Evolutionary conservation across 2,888 invertebrate species (phyloP), one percentile per base, ranked within the genome.

Genomic region (Noctua comes): DNA sequence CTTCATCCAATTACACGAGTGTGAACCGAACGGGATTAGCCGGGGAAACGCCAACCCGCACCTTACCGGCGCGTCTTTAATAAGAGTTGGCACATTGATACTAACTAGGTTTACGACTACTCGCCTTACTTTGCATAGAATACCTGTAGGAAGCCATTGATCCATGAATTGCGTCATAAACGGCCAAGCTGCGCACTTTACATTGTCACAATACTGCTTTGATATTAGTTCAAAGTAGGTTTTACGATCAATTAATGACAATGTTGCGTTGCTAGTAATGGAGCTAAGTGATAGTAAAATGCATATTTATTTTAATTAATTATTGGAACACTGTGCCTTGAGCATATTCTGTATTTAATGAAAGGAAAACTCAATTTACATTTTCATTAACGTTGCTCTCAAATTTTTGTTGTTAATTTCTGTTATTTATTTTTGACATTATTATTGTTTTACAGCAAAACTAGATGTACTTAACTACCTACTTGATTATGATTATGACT

Each of bases 1-100:
- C 94, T 95, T 95, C 94, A 96, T 96, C 95, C 96, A 95, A 96
- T 96, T 96, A 96, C 93, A 93, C 86, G 93, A 95, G 95, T 95
- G 96, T 95, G 95, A 95, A 95, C 95, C 93, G 93, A 92, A 92
- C 93, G 92, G 94, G 94, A 95, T 95, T 95, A 95, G 91, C 91
- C 91, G 91, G 92, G 93, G 89, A 91, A 91, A 90, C 89, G 88
- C 87, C 90, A 87, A 85, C 89, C 90, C 89, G 90, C 83, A 88
- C 89, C 88, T 89, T 88, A 88, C 90, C 90, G 88, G 87, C 87
- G 87, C 83, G 88, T 88, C 90, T 89, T 84, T 78, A 79, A 84
- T 86, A 77, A 80, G 85, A 88, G 79, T 82, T 87, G 82, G 84
- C 83, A 82, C 87, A 90, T 89, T 91, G 88, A 91, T 90, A 88